Percentiles rank a stretch among this genome's conserved stretches.
These are phyloP conservation scores for Glyptemys insculpta DNA, from an alignment of 2,797 vertebrate species.

Conservation along the genomic window DNA sequence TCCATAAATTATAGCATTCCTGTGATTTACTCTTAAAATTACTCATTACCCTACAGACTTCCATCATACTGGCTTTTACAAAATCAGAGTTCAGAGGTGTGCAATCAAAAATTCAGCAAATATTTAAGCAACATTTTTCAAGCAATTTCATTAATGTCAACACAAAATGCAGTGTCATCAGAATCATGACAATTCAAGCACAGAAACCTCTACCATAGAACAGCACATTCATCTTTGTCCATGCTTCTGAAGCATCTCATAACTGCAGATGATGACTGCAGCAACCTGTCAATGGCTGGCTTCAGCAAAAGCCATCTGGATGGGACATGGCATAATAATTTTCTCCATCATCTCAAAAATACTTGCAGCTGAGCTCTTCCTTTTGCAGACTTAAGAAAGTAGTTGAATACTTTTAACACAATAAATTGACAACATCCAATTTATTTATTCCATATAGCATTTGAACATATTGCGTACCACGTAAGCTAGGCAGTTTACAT, in stretches of 20 bases:
- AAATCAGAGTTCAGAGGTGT: not conserved
- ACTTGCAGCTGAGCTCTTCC: conserved; percentile 47
- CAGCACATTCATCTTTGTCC: conserved; percentile 20
- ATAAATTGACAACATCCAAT: conserved; percentile 57
- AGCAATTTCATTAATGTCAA: not conserved
- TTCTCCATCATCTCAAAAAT: conserved; percentile 43
- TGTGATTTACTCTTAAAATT: not conserved
- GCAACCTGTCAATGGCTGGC: conserved; percentile 40
- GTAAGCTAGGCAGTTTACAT: conserved; percentile 71
- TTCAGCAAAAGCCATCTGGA: conserved; percentile 69
- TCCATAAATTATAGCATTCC: not conserved
- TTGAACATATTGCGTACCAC: conserved; percentile 66
- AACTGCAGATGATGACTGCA: conserved; percentile 32
- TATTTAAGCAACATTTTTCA: not conserved
- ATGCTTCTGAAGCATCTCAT: conserved; percentile 29
- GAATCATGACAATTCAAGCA: not conserved
- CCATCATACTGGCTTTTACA: not conserved
- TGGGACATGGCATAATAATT: conserved; percentile 26
- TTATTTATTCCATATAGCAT: conserved; percentile 76
- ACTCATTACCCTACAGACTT: not conserved
- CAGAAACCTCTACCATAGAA: not conserved
- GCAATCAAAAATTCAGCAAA: not conserved
- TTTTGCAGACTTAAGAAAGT: conserved; percentile 35
- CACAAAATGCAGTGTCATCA: conserved; percentile 5
- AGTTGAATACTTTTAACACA: conserved; percentile 45